Evolutionary conservation across 2,888 invertebrate genomes (phyloP).

Genomic region (Hemistola chrysoprasaria): DNA sequence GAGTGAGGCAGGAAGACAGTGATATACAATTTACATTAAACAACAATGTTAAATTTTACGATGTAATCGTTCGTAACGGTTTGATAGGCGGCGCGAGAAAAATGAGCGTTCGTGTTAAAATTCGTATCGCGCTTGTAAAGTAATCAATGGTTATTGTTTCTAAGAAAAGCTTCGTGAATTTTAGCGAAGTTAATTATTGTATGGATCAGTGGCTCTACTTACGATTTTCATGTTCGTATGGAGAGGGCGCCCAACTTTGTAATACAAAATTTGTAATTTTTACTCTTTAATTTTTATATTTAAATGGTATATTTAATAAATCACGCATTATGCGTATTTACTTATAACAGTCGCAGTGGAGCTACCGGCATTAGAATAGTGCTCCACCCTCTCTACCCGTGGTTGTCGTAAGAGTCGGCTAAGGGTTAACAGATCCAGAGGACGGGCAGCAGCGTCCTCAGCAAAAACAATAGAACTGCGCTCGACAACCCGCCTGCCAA

Average conservation of each 20-base stretch:
- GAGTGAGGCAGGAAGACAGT: slow-evolving; percentile 40
- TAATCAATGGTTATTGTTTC: slow-evolving; percentile 40
- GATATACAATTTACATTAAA: slow-evolving; percentile 54
- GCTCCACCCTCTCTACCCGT: too few species aligned
- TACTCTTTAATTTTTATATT: too few species aligned
- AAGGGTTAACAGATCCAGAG: too few species aligned
- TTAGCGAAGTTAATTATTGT: slow-evolving; percentile 24
- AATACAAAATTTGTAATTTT: slow-evolving; percentile 9
- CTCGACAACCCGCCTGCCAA: too few species aligned
- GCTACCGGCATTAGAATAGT: too few species aligned
- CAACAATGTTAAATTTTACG: slow-evolving; percentile 68
- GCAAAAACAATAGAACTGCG: too few species aligned
- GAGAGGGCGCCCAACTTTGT: slow-evolving; percentile 17
- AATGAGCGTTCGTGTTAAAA: slow-evolving; percentile 30
- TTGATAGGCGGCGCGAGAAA: slow-evolving; percentile 40
- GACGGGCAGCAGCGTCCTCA: too few species aligned
- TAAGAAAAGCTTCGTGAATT: slow-evolving; percentile 30
- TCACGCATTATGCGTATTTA: too few species aligned
- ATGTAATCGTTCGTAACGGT: slow-evolving; percentile 46
- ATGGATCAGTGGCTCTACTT: slow-evolving; percentile 22
- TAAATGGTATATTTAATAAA: too few species aligned
- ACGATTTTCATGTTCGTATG: slow-evolving; percentile 24
- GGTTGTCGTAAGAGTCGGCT: too few species aligned
- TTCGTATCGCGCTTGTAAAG: slow-evolving; percentile 28
- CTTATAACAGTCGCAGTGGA: too few species aligned